phyloP scores from a whole-genome alignment of 2,888 invertebrate species.

The Strigamia crassipes region DNA sequence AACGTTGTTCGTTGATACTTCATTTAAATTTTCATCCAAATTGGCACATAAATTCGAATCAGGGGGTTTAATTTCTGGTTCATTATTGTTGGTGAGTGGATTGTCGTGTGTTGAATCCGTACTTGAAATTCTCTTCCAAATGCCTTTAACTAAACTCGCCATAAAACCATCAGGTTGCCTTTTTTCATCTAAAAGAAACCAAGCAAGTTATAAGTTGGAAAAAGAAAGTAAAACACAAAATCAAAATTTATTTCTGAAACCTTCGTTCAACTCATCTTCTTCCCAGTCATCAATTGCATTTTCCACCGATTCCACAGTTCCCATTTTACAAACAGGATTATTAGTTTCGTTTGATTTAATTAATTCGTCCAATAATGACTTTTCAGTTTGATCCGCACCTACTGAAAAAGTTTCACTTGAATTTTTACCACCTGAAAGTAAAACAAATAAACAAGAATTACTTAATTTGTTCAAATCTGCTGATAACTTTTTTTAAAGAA shows the following conservation, averaged over 20 bases:
- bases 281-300: too few species aligned
- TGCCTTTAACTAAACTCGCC: background rate
- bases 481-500: background rate
- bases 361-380: too few species aligned
- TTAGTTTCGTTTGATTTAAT: too few species aligned
- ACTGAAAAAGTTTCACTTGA: too few species aligned
- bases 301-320: too few species aligned
- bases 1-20: background rate
- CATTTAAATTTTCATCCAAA: background rate
- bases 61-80: background rate
- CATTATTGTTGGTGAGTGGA: background rate
- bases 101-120: background rate
- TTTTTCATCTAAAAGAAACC: background rate
- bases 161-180: background rate
- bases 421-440: too few species aligned
- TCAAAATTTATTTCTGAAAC: background rate
- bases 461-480: too few species aligned
- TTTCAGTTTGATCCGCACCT: too few species aligned
- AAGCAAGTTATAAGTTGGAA: background rate
- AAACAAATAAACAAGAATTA: too few species aligned
- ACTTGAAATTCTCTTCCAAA: background rate
- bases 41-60: background rate
- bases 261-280: too few species aligned
- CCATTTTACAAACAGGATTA: too few species aligned
- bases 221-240: background rate